phyloP scores from a whole-genome alignment of 2,797 vertebrate species.

The Rhabdophis nuchalis region DNA sequence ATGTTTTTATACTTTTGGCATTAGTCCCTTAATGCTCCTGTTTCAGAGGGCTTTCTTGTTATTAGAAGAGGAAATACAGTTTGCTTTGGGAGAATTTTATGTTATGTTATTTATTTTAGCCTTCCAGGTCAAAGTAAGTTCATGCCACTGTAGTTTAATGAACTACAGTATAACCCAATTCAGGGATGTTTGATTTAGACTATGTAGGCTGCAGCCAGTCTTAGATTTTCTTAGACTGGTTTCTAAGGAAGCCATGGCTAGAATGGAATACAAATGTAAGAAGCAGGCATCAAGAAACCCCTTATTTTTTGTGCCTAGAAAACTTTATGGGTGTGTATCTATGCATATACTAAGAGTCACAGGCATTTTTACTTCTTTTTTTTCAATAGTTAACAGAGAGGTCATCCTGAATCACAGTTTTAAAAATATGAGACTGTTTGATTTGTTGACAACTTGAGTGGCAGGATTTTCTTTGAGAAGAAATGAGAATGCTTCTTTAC shows the following conservation, averaged over 20 bases:
- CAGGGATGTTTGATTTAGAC: not conserved
- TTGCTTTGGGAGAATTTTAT: not conserved
- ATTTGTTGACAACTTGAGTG: not conserved
- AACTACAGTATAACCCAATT: not conserved
- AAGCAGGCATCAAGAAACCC: not conserved
- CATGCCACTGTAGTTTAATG: not conserved
- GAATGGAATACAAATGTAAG: not conserved
- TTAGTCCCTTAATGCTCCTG: not conserved
- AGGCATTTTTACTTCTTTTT: not conserved
- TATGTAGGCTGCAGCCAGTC: not conserved
- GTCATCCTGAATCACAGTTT: not conserved
- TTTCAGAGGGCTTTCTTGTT: constrained; percentile 14
- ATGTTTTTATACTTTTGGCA: not conserved
- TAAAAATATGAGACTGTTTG: not conserved
- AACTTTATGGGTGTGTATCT: not conserved
- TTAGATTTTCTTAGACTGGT: not conserved
- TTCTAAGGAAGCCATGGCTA: not conserved
- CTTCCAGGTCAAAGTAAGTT: not conserved
- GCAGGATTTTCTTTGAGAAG: not conserved
- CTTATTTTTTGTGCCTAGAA: not conserved
- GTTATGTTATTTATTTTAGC: not conserved
- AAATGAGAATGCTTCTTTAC: not conserved
- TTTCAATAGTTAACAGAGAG: not conserved
- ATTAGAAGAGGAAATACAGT: not conserved
- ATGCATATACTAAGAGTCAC: not conserved